Evolutionary conservation across 2,888 invertebrate species (phyloP).

Genomic region (Lasioglossum oenotherae): DNA sequence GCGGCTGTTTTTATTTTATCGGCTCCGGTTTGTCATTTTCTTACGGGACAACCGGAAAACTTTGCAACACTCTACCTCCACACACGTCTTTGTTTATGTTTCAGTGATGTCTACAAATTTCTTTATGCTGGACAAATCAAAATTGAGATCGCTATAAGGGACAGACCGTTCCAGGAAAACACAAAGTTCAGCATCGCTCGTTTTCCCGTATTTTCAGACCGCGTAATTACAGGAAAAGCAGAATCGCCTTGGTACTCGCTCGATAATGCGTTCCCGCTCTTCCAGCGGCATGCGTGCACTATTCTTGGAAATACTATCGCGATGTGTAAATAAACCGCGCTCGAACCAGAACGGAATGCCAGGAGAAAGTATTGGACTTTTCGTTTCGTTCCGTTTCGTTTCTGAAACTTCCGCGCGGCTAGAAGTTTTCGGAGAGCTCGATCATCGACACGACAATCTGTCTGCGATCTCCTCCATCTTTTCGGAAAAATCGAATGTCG

Average conservation of each 20-base stretch:
- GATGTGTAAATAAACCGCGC: slow-evolving; percentile 47
- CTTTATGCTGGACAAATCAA: background rate
- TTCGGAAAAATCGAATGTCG: background rate
- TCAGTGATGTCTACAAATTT: no score
- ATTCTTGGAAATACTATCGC: slow-evolving; percentile 58
- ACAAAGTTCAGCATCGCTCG: background rate
- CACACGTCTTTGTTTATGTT: no score
- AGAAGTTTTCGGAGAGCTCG: background rate
- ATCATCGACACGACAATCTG: background rate
- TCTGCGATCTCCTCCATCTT: background rate
- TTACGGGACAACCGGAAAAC: background rate
- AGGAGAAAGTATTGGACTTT: slow-evolving; percentile 34
- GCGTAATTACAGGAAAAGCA: slow-evolving; percentile 51
- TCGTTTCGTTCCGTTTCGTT: slow-evolving; percentile 1
- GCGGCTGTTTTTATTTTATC: background rate
- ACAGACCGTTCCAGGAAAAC: background rate
- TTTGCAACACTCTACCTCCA: no score
- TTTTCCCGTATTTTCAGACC: background rate
- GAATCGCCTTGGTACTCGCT: slow-evolving; percentile 64
- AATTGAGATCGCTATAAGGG: background rate
- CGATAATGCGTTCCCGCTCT: slow-evolving; percentile 47
- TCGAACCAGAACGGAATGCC: slow-evolving; percentile 46
- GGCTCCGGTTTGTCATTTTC: background rate
- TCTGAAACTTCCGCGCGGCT: background rate
- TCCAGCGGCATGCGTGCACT: slow-evolving; percentile 27